phyloP scores from a whole-genome alignment of 2,113 vertebrate genomes.

The Xenopus laevis region DNA sequence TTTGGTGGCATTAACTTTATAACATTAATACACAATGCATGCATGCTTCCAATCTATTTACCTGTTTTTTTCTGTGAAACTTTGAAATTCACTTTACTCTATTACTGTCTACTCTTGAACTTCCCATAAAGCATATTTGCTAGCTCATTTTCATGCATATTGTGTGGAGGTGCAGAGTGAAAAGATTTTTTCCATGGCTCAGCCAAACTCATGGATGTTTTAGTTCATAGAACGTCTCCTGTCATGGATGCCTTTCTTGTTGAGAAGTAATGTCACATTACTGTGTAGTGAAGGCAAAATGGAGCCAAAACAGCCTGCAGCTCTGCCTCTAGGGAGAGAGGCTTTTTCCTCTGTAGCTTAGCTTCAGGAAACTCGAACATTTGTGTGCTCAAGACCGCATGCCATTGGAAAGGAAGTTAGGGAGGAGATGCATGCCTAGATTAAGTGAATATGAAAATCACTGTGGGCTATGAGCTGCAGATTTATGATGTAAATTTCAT shows the following conservation, averaged over 20 bases:
- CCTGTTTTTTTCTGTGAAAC: too few relatives aligned
- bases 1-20: too few relatives aligned
- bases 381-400: conserved; percentile 72
- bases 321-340: conserved; percentile 60
- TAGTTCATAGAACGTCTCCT: neutral
- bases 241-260: conserved; percentile 41
- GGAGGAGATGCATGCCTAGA: conserved; percentile 67
- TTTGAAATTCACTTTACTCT: too few relatives aligned
- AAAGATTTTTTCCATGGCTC: neutral
- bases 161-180: neutral
- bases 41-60: too few relatives aligned
- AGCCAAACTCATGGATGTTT: too few relatives aligned
- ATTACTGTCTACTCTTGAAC: too few relatives aligned
- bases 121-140: neutral
- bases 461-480: conserved; percentile 52
- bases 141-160: neutral
- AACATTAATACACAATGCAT: too few relatives aligned
- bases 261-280: conserved; percentile 55
- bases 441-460: conserved; percentile 57
- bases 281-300: conserved; percentile 56
- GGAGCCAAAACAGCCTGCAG: conserved; percentile 51
- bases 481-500: conserved; percentile 48
- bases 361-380: conserved; percentile 70
- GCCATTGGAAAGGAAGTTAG: conserved; percentile 69
- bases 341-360: conserved; percentile 65